Percentiles rank a stretch among this genome's conserved stretches.
phyloP scores from a whole-genome alignment of 2,888 invertebrate genomes.

The Atethmia centrago region DNA sequence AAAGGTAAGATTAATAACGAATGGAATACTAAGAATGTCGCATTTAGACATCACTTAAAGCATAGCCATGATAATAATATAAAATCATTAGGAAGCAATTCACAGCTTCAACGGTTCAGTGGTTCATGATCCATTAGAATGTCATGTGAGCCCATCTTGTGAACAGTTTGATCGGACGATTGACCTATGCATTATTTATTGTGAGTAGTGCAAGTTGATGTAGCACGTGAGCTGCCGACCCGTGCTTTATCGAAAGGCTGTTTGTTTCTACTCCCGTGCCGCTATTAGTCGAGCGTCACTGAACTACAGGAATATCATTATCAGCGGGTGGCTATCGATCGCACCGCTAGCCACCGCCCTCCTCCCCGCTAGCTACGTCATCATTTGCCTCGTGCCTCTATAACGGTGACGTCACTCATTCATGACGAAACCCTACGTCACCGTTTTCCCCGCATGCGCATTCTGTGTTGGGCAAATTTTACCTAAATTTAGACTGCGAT shows the following conservation, averaged over 20 bases:
- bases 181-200: slow-evolving; percentile 78
- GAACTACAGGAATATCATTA: slow-evolving; percentile 79
- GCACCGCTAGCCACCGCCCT: slow-evolving; percentile 46
- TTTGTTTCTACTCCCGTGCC: slow-evolving; percentile 74
- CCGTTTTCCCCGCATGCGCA: slow-evolving; percentile 79
- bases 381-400: slow-evolving; percentile 73
- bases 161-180: slow-evolving; percentile 75
- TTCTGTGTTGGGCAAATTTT: slow-evolving; percentile 46
- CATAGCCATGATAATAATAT: slow-evolving; percentile 21
- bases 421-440: slow-evolving; percentile 80
- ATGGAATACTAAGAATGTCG: neutral
- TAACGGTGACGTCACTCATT: slow-evolving; percentile 79
- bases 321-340: slow-evolving; percentile 78
- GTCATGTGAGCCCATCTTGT: slow-evolving; percentile 73
- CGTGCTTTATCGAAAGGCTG: slow-evolving; percentile 80
- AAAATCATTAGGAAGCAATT: slow-evolving; percentile 52
- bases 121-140: slow-evolving; percentile 69
- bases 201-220: slow-evolving; percentile 69
- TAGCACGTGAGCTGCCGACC: slow-evolving; percentile 84
- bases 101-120: slow-evolving; percentile 54
- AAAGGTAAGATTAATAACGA: neutral
- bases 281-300: slow-evolving; percentile 82
- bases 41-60: slow-evolving; percentile 1
- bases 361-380: slow-evolving; percentile 81
- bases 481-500: slow-evolving; percentile 73